Percentiles rank a stretch among this genome's conserved stretches.
phyloP scores from a whole-genome alignment of 2,797 vertebrate genomes.

The Crypturellus tataupa region DNA sequence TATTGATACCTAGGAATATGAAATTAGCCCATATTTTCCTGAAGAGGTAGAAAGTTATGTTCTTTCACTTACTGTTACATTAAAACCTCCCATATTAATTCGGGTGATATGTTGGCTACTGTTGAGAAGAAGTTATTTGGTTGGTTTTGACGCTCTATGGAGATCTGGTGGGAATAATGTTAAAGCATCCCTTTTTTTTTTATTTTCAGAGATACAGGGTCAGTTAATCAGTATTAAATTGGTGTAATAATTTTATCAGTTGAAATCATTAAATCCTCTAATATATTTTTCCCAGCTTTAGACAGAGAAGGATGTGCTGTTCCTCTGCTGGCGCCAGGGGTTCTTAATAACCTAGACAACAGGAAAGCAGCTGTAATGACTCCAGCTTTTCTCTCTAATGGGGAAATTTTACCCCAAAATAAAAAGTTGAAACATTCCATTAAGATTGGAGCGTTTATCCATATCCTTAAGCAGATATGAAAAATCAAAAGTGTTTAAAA shows the following conservation, averaged over 20 bases:
- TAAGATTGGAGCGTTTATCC: background rate
- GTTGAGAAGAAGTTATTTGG: background rate
- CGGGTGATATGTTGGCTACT: background rate
- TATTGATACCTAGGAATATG: background rate
- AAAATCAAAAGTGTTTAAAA: background rate
- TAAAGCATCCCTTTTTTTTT: background rate
- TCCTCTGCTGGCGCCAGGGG: background rate
- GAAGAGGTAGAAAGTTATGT: background rate
- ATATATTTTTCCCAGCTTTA: background rate
- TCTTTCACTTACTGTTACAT: background rate
- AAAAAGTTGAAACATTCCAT: background rate
- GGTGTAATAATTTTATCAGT: background rate
- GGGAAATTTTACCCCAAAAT: background rate
- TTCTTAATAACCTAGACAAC: background rate
- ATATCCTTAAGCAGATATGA: background rate
- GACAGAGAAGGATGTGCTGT: background rate
- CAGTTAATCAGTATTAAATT: background rate
- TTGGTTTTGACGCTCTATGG: background rate
- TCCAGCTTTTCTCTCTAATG: background rate
- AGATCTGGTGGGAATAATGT: background rate
- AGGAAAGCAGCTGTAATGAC: background rate
- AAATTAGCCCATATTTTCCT: background rate
- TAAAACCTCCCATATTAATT: background rate
- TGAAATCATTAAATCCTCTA: background rate
- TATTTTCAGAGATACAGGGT: background rate